Conservation (phyloP, 2,797 vertebrate genomes). For the Dipus sagitta region DNA sequence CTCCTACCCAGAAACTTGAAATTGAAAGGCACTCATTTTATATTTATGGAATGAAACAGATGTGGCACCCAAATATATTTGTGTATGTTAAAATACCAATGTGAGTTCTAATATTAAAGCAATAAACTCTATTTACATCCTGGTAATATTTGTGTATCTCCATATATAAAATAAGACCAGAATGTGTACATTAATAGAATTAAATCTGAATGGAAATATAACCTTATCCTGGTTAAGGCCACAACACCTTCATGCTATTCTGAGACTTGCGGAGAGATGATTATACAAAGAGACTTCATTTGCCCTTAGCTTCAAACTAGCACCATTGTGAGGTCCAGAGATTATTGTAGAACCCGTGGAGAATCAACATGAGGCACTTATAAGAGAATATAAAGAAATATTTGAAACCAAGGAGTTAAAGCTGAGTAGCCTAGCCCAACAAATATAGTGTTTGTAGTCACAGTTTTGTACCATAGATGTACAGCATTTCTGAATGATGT, state of each 20-base stretch:
- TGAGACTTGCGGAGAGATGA: not conserved
- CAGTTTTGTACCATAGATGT: not conserved
- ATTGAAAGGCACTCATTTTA: not conserved
- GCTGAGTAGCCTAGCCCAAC: not conserved
- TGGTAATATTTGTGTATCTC: not conserved
- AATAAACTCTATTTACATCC: not conserved
- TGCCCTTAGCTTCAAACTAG: not conserved
- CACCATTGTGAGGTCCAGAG: not conserved
- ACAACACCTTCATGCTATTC: not conserved
- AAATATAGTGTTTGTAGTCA: not conserved
- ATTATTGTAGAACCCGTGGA: not conserved
- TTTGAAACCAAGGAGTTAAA: not conserved
- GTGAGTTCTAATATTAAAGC: not conserved
- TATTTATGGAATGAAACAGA: slow-evolving; percentile 13
- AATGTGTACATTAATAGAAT: not conserved
- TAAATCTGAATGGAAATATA: not conserved
- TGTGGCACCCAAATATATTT: not conserved
- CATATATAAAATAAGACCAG: not conserved
- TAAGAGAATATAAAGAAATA: not conserved
- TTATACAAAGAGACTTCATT: not conserved
- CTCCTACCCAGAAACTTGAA: not conserved
- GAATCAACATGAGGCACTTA: not conserved
- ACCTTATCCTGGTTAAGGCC: not conserved
- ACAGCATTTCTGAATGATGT: not conserved
- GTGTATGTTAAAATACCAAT: not conserved